These are phyloP conservation scores for Anguilla pacifica DNA, from an alignment of 2,797 vertebrate species.

Conservation along the genomic window DNA sequence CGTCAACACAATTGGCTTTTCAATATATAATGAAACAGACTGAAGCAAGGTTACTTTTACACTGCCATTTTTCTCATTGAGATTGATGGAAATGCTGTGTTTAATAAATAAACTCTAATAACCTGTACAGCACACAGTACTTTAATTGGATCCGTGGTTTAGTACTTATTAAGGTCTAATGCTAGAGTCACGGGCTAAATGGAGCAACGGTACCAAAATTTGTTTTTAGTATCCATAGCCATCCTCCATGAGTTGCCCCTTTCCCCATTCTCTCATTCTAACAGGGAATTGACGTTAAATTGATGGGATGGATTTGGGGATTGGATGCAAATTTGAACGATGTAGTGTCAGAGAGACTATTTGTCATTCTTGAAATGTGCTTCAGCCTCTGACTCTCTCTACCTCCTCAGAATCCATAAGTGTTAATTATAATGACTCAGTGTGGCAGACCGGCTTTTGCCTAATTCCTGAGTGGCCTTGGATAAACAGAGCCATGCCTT, in stretches of 20 bases:
- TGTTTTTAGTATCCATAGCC: neutral
- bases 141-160: neutral
- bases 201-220: neutral
- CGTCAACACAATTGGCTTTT: neutral
- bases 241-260: neutral
- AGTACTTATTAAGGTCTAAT: neutral
- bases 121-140: neutral
- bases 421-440: conserved; percentile 26
- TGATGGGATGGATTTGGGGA: conserved; percentile 17
- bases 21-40: neutral
- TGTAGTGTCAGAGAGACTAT: conserved; percentile 10
- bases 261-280: neutral
- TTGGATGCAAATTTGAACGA: conserved; percentile 12
- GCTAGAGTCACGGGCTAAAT: neutral
- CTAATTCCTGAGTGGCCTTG: conserved; percentile 29
- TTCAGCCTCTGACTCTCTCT: neutral
- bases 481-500: conserved; percentile 44
- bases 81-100: neutral
- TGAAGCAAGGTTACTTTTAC: neutral
- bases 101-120: neutral
- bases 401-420: conserved; percentile 16
- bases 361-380: conserved; percentile 15
- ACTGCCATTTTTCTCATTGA: neutral
- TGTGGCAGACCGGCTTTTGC: neutral
- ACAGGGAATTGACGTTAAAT: conserved; percentile 1